Evolutionary conservation across 2,113 vertebrate species (phyloP).

Genomic region (Acrocephalus arundinaceus): DNA sequence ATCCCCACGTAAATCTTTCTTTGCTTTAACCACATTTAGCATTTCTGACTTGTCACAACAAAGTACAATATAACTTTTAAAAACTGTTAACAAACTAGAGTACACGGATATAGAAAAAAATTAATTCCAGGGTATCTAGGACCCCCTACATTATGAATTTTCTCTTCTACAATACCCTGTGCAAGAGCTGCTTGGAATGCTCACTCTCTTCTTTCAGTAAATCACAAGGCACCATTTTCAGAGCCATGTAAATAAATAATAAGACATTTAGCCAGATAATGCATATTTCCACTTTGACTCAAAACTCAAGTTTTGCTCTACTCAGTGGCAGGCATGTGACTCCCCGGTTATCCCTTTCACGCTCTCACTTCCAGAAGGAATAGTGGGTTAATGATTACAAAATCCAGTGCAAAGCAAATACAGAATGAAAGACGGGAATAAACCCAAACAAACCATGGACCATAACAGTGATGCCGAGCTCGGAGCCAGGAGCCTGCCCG

Average conservation of each 20-base stretch:
- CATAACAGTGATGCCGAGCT: neutral
- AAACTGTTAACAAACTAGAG: neutral
- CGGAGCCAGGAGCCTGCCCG: neutral
- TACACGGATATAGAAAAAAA: neutral
- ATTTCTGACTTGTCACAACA: neutral
- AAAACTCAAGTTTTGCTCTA: neutral
- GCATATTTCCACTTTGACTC: neutral
- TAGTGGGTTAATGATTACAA: neutral
- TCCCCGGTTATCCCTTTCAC: neutral
- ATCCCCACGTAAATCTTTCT: neutral
- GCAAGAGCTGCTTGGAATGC: neutral
- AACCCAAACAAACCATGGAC: neutral
- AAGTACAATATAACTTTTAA: neutral
- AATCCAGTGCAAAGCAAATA: neutral
- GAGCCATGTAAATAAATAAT: slow-evolving; percentile 2
- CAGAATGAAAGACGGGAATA: neutral
- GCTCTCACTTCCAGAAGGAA: neutral
- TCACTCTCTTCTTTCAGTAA: neutral
- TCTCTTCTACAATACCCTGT: too few species aligned
- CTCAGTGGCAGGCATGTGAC: neutral
- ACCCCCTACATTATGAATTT: neutral
- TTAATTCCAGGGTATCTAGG: neutral
- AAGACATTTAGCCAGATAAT: neutral
- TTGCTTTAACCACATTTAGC: neutral
- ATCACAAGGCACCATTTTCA: neutral